Conservation (phyloP, 2,797 vertebrate species). For the Brachymystax lenok region DNA sequence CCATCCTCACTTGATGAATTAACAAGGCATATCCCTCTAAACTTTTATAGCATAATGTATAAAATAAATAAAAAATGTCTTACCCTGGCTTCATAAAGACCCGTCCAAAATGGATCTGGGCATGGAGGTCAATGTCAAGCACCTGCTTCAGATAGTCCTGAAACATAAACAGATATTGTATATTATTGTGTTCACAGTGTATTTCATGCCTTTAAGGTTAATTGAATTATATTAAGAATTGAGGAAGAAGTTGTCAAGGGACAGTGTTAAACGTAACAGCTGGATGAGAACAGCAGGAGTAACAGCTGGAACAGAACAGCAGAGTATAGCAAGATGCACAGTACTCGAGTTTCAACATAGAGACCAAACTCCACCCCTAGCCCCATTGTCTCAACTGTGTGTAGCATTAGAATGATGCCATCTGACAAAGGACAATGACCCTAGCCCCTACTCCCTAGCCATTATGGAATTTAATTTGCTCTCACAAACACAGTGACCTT, state of each 20-base stretch:
- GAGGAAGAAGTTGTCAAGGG: neutral
- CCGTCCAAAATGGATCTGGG: constrained; percentile 98
- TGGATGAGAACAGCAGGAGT: too few species aligned
- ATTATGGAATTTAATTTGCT: neutral
- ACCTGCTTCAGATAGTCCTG: constrained; percentile 99
- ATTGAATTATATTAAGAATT: too few species aligned
- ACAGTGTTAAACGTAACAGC: too few species aligned
- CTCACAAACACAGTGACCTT: neutral
- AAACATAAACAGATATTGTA: constrained; percentile 29
- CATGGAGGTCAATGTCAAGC: constrained; percentile 98
- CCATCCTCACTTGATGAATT: neutral
- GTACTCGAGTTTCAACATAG: neutral
- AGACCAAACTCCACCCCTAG: neutral
- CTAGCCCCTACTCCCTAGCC: neutral
- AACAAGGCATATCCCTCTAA: neutral
- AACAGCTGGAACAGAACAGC: neutral
- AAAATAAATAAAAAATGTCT: constrained; percentile 47
- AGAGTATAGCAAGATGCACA: neutral
- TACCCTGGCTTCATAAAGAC: constrained; percentile 99
- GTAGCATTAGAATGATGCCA: too few species aligned
- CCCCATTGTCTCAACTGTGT: too few species aligned
- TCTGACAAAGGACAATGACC: too few species aligned
- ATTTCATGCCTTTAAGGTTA: neutral
- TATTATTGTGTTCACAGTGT: neutral
- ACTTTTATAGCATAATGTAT: neutral